Percentiles rank a stretch among this genome's conserved stretches.
These are phyloP conservation scores for Pipistrellus pipistrellus DNA, from an alignment of 2,797 vertebrate species.

Conservation along the genomic window DNA sequence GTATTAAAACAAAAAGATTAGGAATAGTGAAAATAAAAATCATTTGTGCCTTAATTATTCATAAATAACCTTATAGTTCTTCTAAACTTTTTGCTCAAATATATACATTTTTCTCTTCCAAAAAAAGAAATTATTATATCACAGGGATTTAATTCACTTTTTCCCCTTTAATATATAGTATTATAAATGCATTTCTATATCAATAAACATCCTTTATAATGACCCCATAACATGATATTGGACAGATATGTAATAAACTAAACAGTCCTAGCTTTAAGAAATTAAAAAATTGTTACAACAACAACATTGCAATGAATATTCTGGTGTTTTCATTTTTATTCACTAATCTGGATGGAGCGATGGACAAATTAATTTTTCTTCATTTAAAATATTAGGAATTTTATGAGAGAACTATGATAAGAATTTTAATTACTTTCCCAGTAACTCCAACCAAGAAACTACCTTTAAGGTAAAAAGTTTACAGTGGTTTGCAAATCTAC, in stretches of 20 bases:
- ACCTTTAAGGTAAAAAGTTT: not conserved
- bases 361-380: not conserved
- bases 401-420: not conserved
- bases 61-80: conserved; percentile 39
- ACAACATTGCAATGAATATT: not conserved
- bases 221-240: not conserved
- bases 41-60: not conserved
- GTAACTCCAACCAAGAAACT: conserved; percentile 44
- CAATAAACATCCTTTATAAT: conserved; percentile 15
- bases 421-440: conserved; percentile 40
- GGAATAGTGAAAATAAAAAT: conserved; percentile 34
- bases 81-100: conserved; percentile 46
- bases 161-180: not conserved
- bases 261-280: not conserved
- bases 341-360: not conserved
- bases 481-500: not conserved
- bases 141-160: conserved; percentile 4
- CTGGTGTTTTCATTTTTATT: conserved; percentile 43
- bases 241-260: not conserved
- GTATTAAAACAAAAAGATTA: not conserved
- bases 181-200: not conserved
- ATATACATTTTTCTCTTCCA: not conserved
- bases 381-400: conserved; percentile 17
- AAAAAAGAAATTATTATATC: not conserved
- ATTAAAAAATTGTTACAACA: not conserved